Evolutionary conservation across 2,888 invertebrate species (phyloP).

Genomic region (Ophonus ardosiacus): DNA sequence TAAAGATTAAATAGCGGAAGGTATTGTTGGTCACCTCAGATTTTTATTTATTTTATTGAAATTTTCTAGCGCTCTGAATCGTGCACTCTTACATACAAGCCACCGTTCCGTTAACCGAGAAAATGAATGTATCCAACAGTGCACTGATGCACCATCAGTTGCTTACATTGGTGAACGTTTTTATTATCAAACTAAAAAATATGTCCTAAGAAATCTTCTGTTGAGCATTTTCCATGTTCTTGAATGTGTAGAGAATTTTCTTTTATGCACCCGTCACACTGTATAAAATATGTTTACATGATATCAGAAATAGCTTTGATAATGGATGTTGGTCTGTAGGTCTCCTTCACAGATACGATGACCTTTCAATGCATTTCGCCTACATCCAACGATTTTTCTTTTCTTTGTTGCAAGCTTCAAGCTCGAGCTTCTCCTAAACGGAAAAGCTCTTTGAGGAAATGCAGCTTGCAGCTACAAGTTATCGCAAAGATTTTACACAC

Average conservation of each 20-base stretch:
- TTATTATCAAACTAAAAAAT: background rate
- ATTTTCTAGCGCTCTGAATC: background rate
- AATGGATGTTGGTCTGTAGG: background rate
- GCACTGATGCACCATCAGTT: background rate
- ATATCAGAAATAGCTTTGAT: slow-evolving; percentile 7
- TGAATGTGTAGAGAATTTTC: background rate
- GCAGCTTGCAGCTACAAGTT: background rate
- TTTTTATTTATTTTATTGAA: background rate
- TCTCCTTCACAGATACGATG: background rate
- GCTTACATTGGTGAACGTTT: background rate
- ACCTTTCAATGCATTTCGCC: background rate
- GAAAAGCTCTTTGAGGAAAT: background rate
- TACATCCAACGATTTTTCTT: background rate
- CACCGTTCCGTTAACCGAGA: background rate
- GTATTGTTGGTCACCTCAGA: too few species aligned
- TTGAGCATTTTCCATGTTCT: background rate
- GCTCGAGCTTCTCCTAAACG: background rate
- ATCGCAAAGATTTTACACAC: background rate
- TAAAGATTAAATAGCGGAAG: too few species aligned
- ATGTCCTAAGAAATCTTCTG: background rate
- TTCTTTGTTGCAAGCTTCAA: background rate
- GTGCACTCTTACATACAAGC: background rate
- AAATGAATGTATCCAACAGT: background rate
- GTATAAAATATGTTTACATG: slow-evolving; percentile 15
- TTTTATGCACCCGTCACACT: background rate